Base-by-base conservation (phyloP, 2,888 invertebrate genomes). In the Sthenelais limicola region DNA sequence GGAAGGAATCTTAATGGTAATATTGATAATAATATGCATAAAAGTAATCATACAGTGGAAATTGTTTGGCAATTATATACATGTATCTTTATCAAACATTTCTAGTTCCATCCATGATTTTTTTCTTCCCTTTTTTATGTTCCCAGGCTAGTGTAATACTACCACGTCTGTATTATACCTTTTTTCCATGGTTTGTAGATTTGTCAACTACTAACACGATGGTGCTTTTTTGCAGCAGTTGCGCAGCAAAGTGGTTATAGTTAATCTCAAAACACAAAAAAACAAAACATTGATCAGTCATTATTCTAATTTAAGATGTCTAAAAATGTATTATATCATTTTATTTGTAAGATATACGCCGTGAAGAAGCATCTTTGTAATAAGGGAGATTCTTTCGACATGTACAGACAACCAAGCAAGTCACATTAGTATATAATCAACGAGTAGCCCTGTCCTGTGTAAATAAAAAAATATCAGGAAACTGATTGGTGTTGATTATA, bases 361-460 rank as follows among this genome's bases (percentile, higher is more conserved):
- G 38, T n/a, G n/a, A n/a, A n/a, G n/a, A n/a, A 62, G 62, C 62
- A 35, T 62, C 38, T 62, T 35, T 62, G 62, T 62, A 38, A n/a
- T n/a, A n/a, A n/a, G n/a, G 62, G 62, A 62, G 38, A 62, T 62
- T 62, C 43, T 62, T 38, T 62, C 43, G 35, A 24, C 35, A 48
- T 67, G 67, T 67, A 67, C 67, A 67, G 67, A n/a, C n/a, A n/a
- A n/a, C n/a, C n/a, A 67, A 67, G 48, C 47, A 67, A 48, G 47
- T 67, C 67, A 48, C 47, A 48, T 26, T 30, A 47, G 67, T 62
- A 62, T n/a, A 56, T 56, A 56, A 67, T 67, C 67, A 67, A 67
- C 66, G 38, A 48, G 26, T n/a, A 30, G 48, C 67, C 67, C 67
- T 48, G 67, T 48, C 67, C 67, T 67, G 67, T 67, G 67, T 67